Conservation (phyloP, 1,140 invertebrate genomes). For the Rhynchophorus ferrugineus region DNA sequence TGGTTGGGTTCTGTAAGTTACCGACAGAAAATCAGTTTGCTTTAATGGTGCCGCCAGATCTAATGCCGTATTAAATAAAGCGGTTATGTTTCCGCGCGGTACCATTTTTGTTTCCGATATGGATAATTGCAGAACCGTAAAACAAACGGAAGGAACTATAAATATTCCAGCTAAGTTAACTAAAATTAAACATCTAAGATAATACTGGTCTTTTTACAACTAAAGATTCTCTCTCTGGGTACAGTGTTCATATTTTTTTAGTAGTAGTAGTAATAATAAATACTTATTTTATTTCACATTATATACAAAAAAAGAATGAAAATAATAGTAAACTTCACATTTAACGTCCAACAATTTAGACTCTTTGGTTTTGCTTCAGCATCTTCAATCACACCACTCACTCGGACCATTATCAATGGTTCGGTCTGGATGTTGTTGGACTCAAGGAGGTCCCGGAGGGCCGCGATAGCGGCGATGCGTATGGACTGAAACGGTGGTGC, state of each 20-base stretch:
- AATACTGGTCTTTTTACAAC: constrained; percentile 19
- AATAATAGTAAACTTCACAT: too few relatives aligned
- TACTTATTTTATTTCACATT: neutral
- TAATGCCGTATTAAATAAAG: too few relatives aligned
- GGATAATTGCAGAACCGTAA: constrained; percentile 3
- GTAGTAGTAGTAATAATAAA: too few relatives aligned
- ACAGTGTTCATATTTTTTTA: too few relatives aligned
- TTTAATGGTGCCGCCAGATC: too few relatives aligned
- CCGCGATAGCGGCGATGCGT: constrained; percentile 28
- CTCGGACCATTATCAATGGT: constrained; percentile 29
- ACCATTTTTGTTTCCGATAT: too few relatives aligned
- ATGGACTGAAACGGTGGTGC: constrained; percentile 37
- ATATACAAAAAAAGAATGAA: neutral
- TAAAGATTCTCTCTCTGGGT: too few relatives aligned
- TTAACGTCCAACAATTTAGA: constrained; percentile 24
- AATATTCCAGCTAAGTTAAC: constrained; percentile 1
- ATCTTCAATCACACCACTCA: neutral
- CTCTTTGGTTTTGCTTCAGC: constrained; percentile 31
- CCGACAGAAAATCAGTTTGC: too few relatives aligned
- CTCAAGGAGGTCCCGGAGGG: constrained; percentile 29
- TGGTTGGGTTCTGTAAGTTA: neutral
- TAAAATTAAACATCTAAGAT: constrained; percentile 10
- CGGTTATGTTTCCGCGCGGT: too few relatives aligned
- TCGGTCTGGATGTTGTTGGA: constrained; percentile 26
- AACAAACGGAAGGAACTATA: constrained; percentile 6